These are phyloP conservation scores for Eristalinus sepulchralis DNA, from an alignment of 2,888 invertebrate genomes.

Conservation along the genomic window DNA sequence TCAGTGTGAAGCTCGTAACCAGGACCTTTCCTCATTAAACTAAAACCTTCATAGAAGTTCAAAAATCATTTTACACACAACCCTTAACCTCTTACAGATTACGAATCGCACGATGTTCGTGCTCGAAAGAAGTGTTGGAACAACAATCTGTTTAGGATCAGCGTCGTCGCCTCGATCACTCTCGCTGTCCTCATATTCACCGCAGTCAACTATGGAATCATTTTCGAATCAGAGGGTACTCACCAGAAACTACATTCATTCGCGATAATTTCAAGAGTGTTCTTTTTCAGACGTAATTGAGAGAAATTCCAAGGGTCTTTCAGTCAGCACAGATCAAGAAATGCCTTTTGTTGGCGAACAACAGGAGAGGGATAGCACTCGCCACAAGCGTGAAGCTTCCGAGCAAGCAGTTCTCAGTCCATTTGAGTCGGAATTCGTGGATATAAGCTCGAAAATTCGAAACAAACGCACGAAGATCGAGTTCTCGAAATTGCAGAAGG, in stretches of 20 bases:
- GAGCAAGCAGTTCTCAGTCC: slow-evolving; percentile 26
- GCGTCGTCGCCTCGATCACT: background rate
- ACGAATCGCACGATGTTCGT: background rate
- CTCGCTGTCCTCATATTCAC: slow-evolving; percentile 16
- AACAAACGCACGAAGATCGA: slow-evolving; percentile 75
- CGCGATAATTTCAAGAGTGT: background rate
- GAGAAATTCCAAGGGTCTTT: background rate
- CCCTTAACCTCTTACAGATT: background rate
- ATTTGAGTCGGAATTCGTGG: slow-evolving; percentile 72
- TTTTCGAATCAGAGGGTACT: slow-evolving; percentile 38
- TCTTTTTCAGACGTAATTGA: slow-evolving; percentile 21
- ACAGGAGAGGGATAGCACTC: background rate
- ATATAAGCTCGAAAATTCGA: slow-evolving; percentile 75
- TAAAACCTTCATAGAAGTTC: too few species aligned
- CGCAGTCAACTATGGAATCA: slow-evolving; percentile 31
- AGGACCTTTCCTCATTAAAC: too few species aligned
- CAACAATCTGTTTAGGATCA: background rate
- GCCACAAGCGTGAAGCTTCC: background rate
- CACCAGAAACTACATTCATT: too few species aligned
- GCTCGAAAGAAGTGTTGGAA: background rate
- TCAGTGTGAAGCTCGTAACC: too few species aligned
- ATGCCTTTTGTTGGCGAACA: background rate
- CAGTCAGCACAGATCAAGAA: background rate
- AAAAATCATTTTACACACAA: too few species aligned
- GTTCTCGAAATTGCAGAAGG: slow-evolving; percentile 75